Conservation (phyloP, 2,888 invertebrate genomes). For the Heliconius erato region DNA sequence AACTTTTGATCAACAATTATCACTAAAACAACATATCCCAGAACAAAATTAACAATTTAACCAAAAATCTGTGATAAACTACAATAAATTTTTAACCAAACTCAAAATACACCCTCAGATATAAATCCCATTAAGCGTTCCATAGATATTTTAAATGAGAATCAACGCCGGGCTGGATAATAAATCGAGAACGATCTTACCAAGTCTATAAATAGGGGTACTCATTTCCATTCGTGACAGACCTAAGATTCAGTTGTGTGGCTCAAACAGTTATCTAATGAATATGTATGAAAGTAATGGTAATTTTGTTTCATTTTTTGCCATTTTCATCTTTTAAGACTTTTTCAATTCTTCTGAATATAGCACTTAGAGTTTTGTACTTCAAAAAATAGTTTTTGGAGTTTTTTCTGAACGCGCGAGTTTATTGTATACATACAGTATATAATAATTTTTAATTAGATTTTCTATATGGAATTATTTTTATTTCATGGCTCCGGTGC, state of each 20-base stretch:
- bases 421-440: no score
- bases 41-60: neutral
- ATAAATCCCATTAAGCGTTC: constrained; percentile 19
- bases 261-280: constrained; percentile 15
- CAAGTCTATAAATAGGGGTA: constrained; percentile 55
- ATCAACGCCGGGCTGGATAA: constrained; percentile 32
- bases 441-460: no score
- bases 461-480: no score
- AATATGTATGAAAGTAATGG: neutral
- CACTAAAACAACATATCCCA: neutral
- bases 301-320: neutral
- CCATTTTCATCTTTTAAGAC: neutral
- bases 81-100: constrained; percentile 2
- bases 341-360: neutral
- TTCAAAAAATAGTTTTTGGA: no score
- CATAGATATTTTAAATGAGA: constrained; percentile 26
- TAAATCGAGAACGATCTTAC: constrained; percentile 42
- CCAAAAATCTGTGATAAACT: neutral
- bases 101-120: neutral
- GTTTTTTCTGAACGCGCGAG: no score
- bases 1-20: neutral
- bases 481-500: no score
- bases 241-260: constrained; percentile 47
- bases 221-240: constrained; percentile 59
- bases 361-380: no score